Evolutionary conservation across 2,113 vertebrate species (phyloP), one percentile per base, ranked within the genome.

Genomic region (Callionymus lyra): DNA sequence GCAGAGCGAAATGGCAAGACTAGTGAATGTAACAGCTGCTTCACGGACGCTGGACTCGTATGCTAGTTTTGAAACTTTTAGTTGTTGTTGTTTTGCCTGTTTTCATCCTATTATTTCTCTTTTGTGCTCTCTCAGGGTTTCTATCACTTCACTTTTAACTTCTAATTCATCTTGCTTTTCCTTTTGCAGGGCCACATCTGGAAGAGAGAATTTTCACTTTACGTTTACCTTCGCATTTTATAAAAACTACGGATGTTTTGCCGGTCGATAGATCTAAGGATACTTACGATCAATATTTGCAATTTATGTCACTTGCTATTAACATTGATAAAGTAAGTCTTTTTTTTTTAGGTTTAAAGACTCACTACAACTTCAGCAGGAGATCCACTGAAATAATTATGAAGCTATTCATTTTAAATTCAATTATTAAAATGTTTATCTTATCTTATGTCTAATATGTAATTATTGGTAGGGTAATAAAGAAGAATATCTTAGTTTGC

Each of bases 131-230:
- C 53, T 50, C 50, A 44, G 53, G 51, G 38, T 43, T 38, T 35
- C 46, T 48, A 44, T 34, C 45, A 14, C 43, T 19, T 58, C 50
- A 62, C 52, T 56, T 58, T 46, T 49, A 47, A 15, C 38, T 58
- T 46, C 50, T 41, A 53, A 39, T 55, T 44, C 37, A 41, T 41
- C 68, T 48, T 60, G 66, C 74, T 66, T 70, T 47, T 63, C 58
- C 59, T 83, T 85, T 86, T 84, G 38, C 70, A 85, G 76, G 85
- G 89, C 86, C 87, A 89, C 88, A 93, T 92, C 86, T 92, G 90
- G 90, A 86, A 84, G 82, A 65, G 82, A 82, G 86, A 85, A 82
- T 80, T 76, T 85, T 82, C 85, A 77, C 83, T 60, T 63, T 81
- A 85, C 80, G 42, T 6, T 47, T 40, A 53, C 54, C 47, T 57